Percentiles rank a stretch among this genome's conserved stretches.
phyloP scores from a whole-genome alignment of 2,113 vertebrate species.

The Charina bottae region DNA sequence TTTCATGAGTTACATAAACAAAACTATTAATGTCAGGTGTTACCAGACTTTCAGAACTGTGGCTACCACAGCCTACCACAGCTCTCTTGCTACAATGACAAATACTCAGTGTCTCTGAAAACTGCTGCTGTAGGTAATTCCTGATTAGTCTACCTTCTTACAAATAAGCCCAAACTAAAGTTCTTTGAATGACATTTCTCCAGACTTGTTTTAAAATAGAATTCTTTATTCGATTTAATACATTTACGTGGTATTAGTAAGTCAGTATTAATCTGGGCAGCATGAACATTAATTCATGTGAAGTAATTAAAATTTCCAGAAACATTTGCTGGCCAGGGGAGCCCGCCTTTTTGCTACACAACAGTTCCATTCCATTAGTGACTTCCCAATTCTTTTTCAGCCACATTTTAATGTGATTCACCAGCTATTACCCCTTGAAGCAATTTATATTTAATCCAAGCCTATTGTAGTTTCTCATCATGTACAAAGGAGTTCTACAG shows the following conservation, averaged over 20 bases:
- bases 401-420: fast-evolving
- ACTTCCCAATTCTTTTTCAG: background rate
- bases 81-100: background rate
- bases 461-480: constrained; percentile 6
- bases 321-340: constrained; percentile 7
- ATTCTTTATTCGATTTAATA: constrained; percentile 76
- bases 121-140: background rate
- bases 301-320: constrained; percentile 30
- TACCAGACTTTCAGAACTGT: background rate
- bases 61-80: background rate
- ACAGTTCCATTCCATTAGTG: fast-evolving
- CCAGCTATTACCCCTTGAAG: background rate
- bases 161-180: background rate
- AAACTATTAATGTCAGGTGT: background rate
- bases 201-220: constrained; percentile 75
- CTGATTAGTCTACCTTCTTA: background rate
- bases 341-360: background rate
- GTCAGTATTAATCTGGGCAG: constrained; percentile 67
- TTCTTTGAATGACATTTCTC: constrained; percentile 46
- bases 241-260: constrained; percentile 76
- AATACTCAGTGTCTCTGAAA: background rate
- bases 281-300: constrained; percentile 20
- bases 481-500: background rate
- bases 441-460: background rate
- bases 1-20: background rate